Base-by-base conservation (phyloP, 2,113 vertebrate species). In the Lagopus muta region DNA sequence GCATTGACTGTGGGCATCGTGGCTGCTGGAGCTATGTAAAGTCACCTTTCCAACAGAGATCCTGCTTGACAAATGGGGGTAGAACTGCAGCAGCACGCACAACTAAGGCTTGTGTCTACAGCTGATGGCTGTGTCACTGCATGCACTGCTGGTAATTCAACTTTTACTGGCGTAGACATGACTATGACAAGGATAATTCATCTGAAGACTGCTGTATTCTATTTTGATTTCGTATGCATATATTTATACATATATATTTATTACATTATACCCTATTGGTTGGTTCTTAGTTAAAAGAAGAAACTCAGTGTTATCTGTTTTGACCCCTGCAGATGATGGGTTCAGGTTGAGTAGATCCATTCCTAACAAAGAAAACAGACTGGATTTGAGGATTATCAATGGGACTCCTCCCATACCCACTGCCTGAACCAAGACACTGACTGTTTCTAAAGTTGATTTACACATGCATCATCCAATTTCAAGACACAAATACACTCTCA, bases 61-160 rank as follows among this genome's bases (percentile, higher is more conserved):
- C 52, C 54, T 4, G 5, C 3, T 16, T n/a, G 38, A 16, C 52
- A 67, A 12, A 0, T 20, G 18, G 21, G 17, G 32, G 12, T 4
- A 6, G 89, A 88, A 64, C 2, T 40, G 8, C 50, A 82, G 4
- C 16, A n/a, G 0, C 25, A 36, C 5, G 6, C 18, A n/a, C 1
- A 50, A 13, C 34, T 5, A 10, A 0, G 2, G 7, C 7, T 3
- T 42, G 15, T 10, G 34, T 4, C 24, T 38, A 12, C 70, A 50
- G 3, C 57, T 3, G 10, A 5, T 0, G 0, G 24, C 28, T 30
- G 1, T 27, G 16, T 2, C 64, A 8, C 10, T 30, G 13, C 47
- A 38, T 1, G 0, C 7, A 21, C 0, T 11, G 11, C 18, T 3
- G 5, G 3, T 10, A 17, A 13, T 47, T 52, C 57, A 21, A 24